Conservation (phyloP, 2,113 vertebrate genomes). For the Festucalex cinctus region DNA sequence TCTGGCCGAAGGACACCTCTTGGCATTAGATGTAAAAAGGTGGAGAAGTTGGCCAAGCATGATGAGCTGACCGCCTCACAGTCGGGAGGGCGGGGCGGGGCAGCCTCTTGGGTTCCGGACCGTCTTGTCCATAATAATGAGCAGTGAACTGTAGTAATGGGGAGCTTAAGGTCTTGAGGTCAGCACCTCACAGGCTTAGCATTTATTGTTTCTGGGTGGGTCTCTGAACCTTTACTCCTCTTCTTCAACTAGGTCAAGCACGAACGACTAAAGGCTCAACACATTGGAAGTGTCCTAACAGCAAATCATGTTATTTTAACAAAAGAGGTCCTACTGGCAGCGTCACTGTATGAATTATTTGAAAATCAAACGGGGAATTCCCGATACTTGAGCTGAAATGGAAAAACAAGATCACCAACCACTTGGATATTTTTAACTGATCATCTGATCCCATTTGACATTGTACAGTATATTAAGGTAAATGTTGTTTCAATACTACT, state of each 20-base stretch:
- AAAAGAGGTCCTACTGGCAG: constrained; percentile 1
- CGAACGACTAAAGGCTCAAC: constrained; percentile 31
- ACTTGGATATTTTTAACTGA: background rate
- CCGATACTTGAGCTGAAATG: background rate
- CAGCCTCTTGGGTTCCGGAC: constrained; percentile 11
- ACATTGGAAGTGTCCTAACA: constrained; percentile 28
- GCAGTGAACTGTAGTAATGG: constrained; percentile 59
- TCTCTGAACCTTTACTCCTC: constrained; percentile 51
- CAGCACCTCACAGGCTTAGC: constrained; percentile 43
- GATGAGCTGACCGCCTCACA: constrained; percentile 38
- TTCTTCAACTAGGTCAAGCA: constrained; percentile 32
- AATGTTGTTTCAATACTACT: constrained; percentile 2
- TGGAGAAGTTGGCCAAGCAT: constrained; percentile 16
- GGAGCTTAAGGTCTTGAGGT: constrained; percentile 59
- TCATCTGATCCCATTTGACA: background rate
- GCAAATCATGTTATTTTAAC: constrained; percentile 12
- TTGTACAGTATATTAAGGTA: background rate
- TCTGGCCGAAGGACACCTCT: constrained; percentile 20
- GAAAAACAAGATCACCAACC: background rate
- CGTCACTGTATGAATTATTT: background rate
- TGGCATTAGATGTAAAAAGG: constrained; percentile 24
- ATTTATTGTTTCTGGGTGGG: constrained; percentile 52
- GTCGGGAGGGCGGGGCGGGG: constrained; percentile 28
- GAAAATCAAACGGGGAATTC: constrained; percentile 3
- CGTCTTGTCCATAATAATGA: constrained; percentile 58